Conservation (phyloP, 2,113 vertebrate species). For the Phodopus roborovskii region DNA sequence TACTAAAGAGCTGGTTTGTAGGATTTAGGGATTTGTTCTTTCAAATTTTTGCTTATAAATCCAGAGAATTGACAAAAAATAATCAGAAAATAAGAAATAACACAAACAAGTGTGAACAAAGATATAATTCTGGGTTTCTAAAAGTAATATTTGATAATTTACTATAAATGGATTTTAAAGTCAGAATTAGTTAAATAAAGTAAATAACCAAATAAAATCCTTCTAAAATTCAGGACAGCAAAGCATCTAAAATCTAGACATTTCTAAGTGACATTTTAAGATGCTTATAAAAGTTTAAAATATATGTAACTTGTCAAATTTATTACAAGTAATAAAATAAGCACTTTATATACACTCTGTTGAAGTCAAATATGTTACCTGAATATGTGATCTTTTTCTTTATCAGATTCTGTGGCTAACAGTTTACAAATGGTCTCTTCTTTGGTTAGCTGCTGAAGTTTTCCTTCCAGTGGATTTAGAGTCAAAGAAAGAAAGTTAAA, state of each 20-base stretch:
- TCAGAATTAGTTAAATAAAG: not conserved
- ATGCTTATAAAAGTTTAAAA: slow-evolving; percentile 39
- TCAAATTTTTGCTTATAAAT: slow-evolving; percentile 60
- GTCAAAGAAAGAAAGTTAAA: slow-evolving; percentile 88
- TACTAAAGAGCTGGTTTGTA: not conserved
- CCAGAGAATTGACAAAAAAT: slow-evolving; percentile 23
- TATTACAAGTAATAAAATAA: slow-evolving; percentile 46
- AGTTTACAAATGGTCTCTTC: slow-evolving; percentile 86
- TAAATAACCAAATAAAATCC: not conserved
- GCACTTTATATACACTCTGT: slow-evolving; percentile 41
- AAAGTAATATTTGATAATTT: slow-evolving; percentile 48
- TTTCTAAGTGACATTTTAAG: slow-evolving; percentile 53
- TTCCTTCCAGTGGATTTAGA: slow-evolving; percentile 82
- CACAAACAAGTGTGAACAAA: not conserved
- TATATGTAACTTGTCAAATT: slow-evolving; percentile 23
- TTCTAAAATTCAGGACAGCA: slow-evolving; percentile 49
- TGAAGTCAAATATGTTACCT: slow-evolving; percentile 86
- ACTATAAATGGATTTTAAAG: slow-evolving; percentile 32
- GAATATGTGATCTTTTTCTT: slow-evolving; percentile 74
- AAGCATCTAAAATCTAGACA: slow-evolving; percentile 41
- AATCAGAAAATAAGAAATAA: slow-evolving; percentile 5
- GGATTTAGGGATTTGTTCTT: not conserved
- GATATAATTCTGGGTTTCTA: slow-evolving; percentile 43
- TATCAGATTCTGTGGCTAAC: slow-evolving; percentile 81
- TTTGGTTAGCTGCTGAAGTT: slow-evolving; percentile 76